Evolutionary conservation across 2,797 vertebrate species (phyloP).

Genomic region (Acrossocheilus wenchowensis): DNA sequence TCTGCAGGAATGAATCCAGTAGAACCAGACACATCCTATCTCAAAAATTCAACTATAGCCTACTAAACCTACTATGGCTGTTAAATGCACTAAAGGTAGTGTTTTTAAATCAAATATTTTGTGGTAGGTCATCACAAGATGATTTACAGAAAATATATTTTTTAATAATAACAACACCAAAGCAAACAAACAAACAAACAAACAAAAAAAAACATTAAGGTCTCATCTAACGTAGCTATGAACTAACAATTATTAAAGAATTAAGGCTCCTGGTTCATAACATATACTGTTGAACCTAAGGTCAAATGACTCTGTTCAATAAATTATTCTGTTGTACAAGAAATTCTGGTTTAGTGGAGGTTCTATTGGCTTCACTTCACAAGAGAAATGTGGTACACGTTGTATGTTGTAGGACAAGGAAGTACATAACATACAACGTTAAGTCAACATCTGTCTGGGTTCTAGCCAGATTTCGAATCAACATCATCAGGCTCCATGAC

Average conservation of each 20-base stretch:
- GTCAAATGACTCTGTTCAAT: not conserved
- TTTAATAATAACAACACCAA: not conserved
- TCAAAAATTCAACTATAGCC: not conserved
- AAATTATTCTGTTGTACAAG: not conserved
- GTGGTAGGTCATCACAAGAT: not conserved
- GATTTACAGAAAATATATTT: too few relatives aligned
- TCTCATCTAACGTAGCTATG: not conserved
- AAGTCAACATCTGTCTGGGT: conserved; percentile 12
- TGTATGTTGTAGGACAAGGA: not conserved
- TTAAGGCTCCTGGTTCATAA: not conserved
- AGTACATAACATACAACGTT: not conserved
- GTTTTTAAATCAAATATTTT: not conserved
- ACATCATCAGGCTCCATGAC: not conserved
- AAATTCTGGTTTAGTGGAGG: conserved; percentile 21
- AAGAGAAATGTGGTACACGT: conserved; percentile 1
- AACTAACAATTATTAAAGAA: not conserved
- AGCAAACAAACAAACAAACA: not conserved
- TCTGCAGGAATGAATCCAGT: not conserved
- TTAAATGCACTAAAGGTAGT: too few relatives aligned
- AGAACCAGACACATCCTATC: not conserved
- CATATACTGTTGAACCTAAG: not conserved
- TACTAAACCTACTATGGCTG: not conserved
- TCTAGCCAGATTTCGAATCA: not conserved
- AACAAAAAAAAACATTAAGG: too few relatives aligned
- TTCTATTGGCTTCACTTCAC: not conserved